phyloP scores from a whole-genome alignment of 2,113 vertebrate species.

The Falcunculus frontatus region DNA sequence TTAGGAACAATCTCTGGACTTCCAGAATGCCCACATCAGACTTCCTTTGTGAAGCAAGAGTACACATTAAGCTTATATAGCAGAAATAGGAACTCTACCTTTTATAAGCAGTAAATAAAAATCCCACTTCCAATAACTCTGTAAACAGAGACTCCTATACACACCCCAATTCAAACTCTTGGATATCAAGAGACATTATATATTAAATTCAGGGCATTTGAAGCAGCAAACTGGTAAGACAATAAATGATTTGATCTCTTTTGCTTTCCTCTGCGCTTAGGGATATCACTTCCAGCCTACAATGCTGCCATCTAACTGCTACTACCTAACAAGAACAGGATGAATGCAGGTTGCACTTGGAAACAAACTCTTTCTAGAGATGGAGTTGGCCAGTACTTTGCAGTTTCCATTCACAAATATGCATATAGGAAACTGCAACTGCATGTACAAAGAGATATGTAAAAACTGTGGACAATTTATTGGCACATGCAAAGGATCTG shows the following conservation, averaged over 20 bases:
- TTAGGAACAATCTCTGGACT: not conserved
- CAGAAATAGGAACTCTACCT: not conserved
- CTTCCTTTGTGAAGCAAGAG: not conserved
- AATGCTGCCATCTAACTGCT: not conserved
- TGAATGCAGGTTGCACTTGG: not conserved
- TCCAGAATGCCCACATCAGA: not conserved
- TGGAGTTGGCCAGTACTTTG: not conserved
- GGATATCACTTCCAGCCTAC: not conserved
- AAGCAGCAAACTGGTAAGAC: not conserved
- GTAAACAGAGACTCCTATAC: not conserved
- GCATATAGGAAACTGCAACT: not conserved
- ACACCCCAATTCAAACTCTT: not conserved
- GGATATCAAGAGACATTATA: not conserved
- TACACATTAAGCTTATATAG: not conserved
- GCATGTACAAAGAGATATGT: not conserved
- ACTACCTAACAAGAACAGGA: not conserved
- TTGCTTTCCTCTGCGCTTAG: not conserved
- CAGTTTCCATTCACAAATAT: not conserved
- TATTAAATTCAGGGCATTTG: not conserved
- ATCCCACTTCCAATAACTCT: not conserved
- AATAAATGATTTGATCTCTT: not conserved
- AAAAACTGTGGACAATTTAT: not conserved
- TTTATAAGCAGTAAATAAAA: not conserved
- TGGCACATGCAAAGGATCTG: not conserved
- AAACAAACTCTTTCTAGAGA: not conserved